Conservation (phyloP, 2,113 vertebrate genomes). For the Cromileptes altivelis region DNA sequence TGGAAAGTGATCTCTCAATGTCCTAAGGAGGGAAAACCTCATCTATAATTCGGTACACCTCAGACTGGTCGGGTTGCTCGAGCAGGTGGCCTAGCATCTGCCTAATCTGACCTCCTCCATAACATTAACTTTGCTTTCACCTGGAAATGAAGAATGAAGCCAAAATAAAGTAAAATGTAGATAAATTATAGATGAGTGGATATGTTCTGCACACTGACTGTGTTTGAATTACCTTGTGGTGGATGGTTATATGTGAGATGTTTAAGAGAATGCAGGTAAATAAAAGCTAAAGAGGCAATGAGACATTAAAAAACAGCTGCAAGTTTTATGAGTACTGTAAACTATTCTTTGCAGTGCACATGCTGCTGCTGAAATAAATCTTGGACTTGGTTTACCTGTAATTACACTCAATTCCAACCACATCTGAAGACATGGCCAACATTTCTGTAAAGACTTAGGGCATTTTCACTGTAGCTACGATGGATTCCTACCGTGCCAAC, state of each 20-base stretch:
- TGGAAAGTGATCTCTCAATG: slow-evolving; percentile 13
- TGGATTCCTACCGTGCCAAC: too few relatives aligned
- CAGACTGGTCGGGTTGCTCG: background rate
- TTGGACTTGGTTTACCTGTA: background rate
- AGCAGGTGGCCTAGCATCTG: background rate
- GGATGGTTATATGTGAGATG: background rate
- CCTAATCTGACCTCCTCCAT: background rate
- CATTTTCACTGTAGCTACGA: too few relatives aligned
- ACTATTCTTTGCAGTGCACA: background rate
- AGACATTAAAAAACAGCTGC: background rate
- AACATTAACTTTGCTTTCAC: background rate
- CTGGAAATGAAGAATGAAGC: background rate
- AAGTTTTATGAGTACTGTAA: background rate
- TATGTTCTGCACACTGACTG: background rate
- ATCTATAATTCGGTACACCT: slow-evolving; percentile 2
- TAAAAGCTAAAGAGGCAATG: background rate
- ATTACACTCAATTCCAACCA: background rate
- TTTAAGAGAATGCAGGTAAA: background rate
- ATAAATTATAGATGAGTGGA: background rate
- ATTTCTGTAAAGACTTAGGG: background rate
- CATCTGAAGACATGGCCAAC: too few relatives aligned
- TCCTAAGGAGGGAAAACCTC: slow-evolving; percentile 3
- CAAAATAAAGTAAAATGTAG: background rate
- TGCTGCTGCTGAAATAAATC: background rate
- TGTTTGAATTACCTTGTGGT: background rate